Percentiles rank a stretch among this genome's conserved stretches.
Conservation (phyloP, 1,140 invertebrate genomes). For the Lethrus apterus region DNA sequence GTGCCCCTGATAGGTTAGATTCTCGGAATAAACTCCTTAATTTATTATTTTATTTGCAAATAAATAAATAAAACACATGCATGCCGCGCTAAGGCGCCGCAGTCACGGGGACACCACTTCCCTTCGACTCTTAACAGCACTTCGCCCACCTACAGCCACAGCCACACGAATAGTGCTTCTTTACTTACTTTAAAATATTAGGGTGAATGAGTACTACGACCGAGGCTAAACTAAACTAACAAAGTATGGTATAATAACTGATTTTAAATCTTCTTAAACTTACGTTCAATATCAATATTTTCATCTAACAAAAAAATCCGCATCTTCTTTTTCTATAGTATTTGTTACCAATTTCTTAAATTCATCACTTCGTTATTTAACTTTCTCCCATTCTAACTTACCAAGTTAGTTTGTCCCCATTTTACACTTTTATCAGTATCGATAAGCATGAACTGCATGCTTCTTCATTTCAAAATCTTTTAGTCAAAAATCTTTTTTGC, state of each 20-base stretch:
- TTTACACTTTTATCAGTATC: no score
- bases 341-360: slow-evolving; percentile 1
- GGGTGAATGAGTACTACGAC: slow-evolving; percentile 33
- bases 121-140: slow-evolving; percentile 33
- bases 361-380: no score
- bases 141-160: slow-evolving; percentile 36
- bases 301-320: no score
- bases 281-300: no score
- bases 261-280: no score
- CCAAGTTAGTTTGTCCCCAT: no score
- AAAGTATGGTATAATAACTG: no score
- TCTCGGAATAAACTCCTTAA: slow-evolving; percentile 27
- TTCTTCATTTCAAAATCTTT: no score
- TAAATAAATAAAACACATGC: slow-evolving; percentile 9
- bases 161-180: slow-evolving; percentile 31
- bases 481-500: no score
- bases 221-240: slow-evolving; percentile 28
- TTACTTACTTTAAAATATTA: slow-evolving; percentile 25
- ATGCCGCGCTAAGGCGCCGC: slow-evolving; percentile 11
- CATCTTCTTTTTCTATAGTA: background rate
- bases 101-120: slow-evolving; percentile 17
- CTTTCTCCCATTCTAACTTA: no score
- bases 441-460: no score
- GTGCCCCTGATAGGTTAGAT: slow-evolving; percentile 91
- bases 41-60: slow-evolving; percentile 11